Conservation (phyloP, 2,888 invertebrate genomes). For the Parascotia fuliginaria region DNA sequence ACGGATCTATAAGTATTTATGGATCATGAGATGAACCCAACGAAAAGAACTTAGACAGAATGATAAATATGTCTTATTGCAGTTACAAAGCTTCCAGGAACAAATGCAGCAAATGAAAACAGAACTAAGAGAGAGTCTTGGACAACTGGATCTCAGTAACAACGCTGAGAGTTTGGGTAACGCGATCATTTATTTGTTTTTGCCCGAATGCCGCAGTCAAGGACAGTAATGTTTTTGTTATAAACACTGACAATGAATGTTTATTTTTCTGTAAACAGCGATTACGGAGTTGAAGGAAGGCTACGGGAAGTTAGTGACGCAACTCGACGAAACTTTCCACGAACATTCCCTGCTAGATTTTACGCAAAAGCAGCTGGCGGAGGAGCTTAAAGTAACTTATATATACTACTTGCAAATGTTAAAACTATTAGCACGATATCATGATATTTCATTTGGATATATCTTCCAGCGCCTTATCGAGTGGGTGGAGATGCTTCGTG, state of each 20-base stretch:
- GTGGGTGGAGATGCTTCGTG: constrained; percentile 68
- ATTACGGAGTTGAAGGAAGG: constrained; percentile 65
- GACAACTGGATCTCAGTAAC: constrained; percentile 53
- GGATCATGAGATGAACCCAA: no score
- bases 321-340: constrained; percentile 54
- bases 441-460: not conserved
- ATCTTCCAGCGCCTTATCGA: constrained; percentile 58
- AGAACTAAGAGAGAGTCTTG: constrained; percentile 61
- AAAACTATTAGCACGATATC: no score
- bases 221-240: no score
- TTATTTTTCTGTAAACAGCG: constrained; percentile 46
- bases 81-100: constrained; percentile 72
- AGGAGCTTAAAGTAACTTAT: constrained; percentile 57
- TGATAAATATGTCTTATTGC: no score
- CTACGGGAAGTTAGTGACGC: constrained; percentile 53
- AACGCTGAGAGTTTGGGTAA: constrained; percentile 71
- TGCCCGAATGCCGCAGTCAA: no score
- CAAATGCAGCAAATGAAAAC: constrained; percentile 62
- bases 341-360: constrained; percentile 51
- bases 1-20: no score
- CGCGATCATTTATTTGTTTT: no score
- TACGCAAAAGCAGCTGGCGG: constrained; percentile 53
- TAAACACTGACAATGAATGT: no score
- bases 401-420: not conserved
- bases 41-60: no score